A percentile compares a stretch with the other conserved stretches of the same genome.
phyloP scores from a whole-genome alignment of 2,113 vertebrate species.

The Picathartes gymnocephalus region DNA sequence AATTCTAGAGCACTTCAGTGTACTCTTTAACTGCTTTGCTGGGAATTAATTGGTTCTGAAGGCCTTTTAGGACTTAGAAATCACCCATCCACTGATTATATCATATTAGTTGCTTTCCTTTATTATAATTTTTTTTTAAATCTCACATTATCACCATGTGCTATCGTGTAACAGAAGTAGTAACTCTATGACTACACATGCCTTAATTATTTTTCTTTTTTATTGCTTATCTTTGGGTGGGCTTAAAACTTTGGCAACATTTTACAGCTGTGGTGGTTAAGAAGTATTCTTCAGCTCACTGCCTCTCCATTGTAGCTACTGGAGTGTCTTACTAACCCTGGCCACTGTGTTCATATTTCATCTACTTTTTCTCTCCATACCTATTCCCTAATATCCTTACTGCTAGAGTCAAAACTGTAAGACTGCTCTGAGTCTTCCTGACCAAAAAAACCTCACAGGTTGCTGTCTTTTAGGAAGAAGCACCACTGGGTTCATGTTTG shows the following conservation, averaged over 20 bases:
- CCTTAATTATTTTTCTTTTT: not conserved
- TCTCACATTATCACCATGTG: not conserved
- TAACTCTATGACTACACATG: not conserved
- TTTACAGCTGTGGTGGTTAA: not conserved
- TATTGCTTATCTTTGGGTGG: not conserved
- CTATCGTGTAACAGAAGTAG: not conserved
- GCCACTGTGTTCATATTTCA: not conserved
- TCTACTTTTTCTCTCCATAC: not conserved
- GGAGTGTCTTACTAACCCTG: not conserved
- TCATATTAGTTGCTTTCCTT: not conserved
- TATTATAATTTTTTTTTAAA: not conserved
- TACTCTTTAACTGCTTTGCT: not conserved
- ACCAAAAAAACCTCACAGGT: not conserved
- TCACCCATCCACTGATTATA: not conserved
- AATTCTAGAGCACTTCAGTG: not conserved
- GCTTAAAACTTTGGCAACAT: not conserved
- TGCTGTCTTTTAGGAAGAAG: not conserved
- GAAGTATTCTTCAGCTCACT: not conserved
- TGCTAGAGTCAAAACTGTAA: not conserved
- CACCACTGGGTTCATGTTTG: fast-evolving
- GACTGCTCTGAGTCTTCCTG: not conserved
- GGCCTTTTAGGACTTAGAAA: not conserved
- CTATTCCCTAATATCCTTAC: not conserved
- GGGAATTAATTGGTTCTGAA: not conserved
- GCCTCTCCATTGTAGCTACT: not conserved